Conservation (phyloP, 1,140 invertebrate genomes). For the Dreissena rostriformis region DNA sequence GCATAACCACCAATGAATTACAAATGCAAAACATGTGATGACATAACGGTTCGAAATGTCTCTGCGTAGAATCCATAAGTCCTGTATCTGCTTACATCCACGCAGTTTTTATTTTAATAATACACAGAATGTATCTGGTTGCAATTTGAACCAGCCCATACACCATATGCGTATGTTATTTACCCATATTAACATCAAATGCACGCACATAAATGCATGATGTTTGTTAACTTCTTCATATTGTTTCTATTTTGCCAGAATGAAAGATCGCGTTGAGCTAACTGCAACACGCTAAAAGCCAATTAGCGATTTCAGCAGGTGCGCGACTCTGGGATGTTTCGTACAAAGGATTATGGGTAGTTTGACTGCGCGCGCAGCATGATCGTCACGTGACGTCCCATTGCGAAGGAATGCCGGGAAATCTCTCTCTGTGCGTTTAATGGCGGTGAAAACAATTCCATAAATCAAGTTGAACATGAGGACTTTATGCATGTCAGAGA, state of each 20-base stretch:
- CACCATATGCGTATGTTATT: neutral
- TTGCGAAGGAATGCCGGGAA: slow-evolving; percentile 38
- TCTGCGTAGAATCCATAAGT: too few species aligned
- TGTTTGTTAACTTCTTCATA: slow-evolving; percentile 48
- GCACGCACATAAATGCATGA: slow-evolving; percentile 29
- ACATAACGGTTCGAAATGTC: too few species aligned
- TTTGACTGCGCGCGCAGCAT: slow-evolving; percentile 30
- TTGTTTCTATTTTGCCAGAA: slow-evolving; percentile 45
- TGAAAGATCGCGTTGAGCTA: slow-evolving; percentile 14
- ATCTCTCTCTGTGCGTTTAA: slow-evolving; percentile 31
- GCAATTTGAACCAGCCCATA: too few species aligned
- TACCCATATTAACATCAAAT: slow-evolving; percentile 41
- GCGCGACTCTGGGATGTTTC: slow-evolving; percentile 50
- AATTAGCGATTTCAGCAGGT: slow-evolving; percentile 42
- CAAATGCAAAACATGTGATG: too few species aligned
- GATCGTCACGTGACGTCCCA: slow-evolving; percentile 48
- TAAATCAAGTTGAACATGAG: slow-evolving; percentile 46
- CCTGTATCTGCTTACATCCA: too few species aligned
- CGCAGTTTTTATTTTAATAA: too few species aligned
- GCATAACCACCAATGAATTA: too few species aligned
- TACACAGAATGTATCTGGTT: too few species aligned
- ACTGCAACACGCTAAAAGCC: slow-evolving; percentile 35
- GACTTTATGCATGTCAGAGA: slow-evolving; percentile 25
- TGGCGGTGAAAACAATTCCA: slow-evolving; percentile 8
- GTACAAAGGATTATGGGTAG: slow-evolving; percentile 53